Percentiles rank a stretch among this genome's conserved stretches.
These are phyloP conservation scores for Gasteruption jaculator DNA, from an alignment of 2,888 invertebrate species.

Conservation along the genomic window DNA sequence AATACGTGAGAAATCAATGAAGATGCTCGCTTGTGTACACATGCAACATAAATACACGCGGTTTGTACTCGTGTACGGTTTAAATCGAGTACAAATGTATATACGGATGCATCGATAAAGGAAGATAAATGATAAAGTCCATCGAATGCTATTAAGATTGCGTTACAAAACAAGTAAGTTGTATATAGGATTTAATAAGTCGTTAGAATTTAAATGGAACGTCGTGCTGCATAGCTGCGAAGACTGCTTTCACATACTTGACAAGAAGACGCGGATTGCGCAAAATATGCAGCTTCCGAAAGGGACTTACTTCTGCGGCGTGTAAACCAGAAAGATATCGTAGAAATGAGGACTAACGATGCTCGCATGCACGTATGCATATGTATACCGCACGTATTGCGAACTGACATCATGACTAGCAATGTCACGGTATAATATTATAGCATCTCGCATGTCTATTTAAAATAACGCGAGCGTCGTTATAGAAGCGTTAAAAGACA, in stretches of 20 bases:
- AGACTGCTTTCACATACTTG: background rate
- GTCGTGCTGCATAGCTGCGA: background rate
- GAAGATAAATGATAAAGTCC: too few species aligned
- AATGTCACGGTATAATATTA: conserved; percentile 25
- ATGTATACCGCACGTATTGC: conserved; percentile 16
- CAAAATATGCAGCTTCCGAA: background rate
- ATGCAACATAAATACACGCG: too few species aligned
- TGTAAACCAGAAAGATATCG: conserved; percentile 2
- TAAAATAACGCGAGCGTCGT: conserved; percentile 15
- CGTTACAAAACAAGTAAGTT: too few species aligned
- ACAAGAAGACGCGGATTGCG: background rate
- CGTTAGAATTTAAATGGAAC: too few species aligned
- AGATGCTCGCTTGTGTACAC: too few species aligned
- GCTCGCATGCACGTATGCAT: conserved; percentile 12
- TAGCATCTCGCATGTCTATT: conserved; percentile 14
- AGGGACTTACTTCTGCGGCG: background rate
- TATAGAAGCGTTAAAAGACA: conserved; percentile 36
- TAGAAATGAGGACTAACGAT: too few species aligned
- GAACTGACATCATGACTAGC: conserved; percentile 32
- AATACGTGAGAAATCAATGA: too few species aligned
- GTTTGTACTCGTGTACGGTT: too few species aligned
- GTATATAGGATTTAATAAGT: too few species aligned
- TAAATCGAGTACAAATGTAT: too few species aligned
- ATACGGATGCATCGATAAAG: too few species aligned
- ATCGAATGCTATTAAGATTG: too few species aligned